Evolutionary conservation across 2,797 vertebrate species (phyloP), one percentile per base, ranked within the genome.

Genomic region (Antrozous pallidus): DNA sequence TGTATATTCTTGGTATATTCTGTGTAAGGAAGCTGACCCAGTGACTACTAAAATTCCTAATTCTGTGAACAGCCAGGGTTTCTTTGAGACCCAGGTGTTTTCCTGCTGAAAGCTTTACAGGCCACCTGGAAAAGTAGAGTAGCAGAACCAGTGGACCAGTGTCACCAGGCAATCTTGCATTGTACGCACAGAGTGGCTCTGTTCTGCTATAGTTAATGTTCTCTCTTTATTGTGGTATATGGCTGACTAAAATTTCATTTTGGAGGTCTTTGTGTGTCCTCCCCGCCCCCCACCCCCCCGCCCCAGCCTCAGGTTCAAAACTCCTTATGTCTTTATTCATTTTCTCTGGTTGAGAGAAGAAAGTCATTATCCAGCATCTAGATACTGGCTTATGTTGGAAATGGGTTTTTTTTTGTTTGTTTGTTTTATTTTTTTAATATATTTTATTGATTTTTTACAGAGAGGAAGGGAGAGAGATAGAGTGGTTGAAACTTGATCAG

Each of bases 281-380:
- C 65, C 18, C 89, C 54, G n/a, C n/a, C n/a, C n/a, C n/a, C n/a
- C n/a, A n/a, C n/a, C n/a, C n/a, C n/a, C n/a, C n/a, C n/a, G n/a
- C n/a, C n/a, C n/a, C n/a, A n/a, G n/a, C 24, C 91, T 94, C 56
- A 40, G 33, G 33, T 58, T 92, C 54, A 69, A 47, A 87, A 80
- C 65, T 87, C 12, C 20, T 40, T 63, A 58, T 77, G 67, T 78
- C 82, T 94, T 94, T 83, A 77, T 77, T 89, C 24, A 69, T 79
- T 94, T 84, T 81, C 69, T 75, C 14, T 79, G 42, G 8, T 67
- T 94, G 42, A 78, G 49, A 93, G 89, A 92, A 95, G 38, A 94
- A 83, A 79, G 89, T 70, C 28, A 17, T 40, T 31, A 79, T 88
- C 28, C 36, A 54, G 56, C 13, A 40, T 61, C 78, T 83, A 69